These are phyloP conservation scores for Nematostella vectensis DNA, from an alignment of 92 coral and sea anemone species.

Conservation along the genomic window DNA sequence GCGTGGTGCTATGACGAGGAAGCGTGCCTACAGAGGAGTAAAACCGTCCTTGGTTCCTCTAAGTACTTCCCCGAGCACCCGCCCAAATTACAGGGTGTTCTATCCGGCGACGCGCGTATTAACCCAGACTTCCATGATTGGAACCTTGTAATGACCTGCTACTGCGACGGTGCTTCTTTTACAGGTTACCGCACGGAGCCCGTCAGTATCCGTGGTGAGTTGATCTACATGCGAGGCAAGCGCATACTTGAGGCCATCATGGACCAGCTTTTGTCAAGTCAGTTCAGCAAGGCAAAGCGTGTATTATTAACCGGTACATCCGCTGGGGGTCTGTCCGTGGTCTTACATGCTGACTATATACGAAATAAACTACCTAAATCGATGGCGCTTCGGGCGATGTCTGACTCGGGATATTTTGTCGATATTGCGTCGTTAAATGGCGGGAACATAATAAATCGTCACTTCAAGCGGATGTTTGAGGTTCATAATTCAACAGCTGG, in stretches of 20 bases:
- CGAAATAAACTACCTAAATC: constrained; percentile 56
- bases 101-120: constrained; percentile 44
- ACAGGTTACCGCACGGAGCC: constrained; percentile 72
- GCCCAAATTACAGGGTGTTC: constrained; percentile 69
- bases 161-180: constrained; percentile 82
- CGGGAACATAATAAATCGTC: constrained; percentile 50
- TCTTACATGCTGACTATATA: constrained; percentile 87
- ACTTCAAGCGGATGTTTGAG: constrained; percentile 61
- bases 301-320: constrained; percentile 82
- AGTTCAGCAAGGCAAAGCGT: constrained; percentile 52
- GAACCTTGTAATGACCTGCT: constrained; percentile 70
- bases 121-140: constrained; percentile 81
- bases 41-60: constrained; percentile 67
- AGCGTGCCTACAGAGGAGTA: constrained; percentile 75
- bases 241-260: constrained; percentile 69
- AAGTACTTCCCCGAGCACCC: constrained; percentile 61
- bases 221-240: constrained; percentile 67
- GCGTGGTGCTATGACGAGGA: constrained; percentile 87
- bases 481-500: constrained; percentile 71
- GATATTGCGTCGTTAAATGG: constrained; percentile 69
- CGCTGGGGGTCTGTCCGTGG: constrained; percentile 87
- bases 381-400: constrained; percentile 74
- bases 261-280: constrained; percentile 52
- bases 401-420: constrained; percentile 89
- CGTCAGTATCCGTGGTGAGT: constrained; percentile 49